Evolutionary conservation across 2,113 vertebrate species (phyloP), one percentile per base, ranked within the genome.

Genomic region (Mesoclemmys tuberculata): DNA sequence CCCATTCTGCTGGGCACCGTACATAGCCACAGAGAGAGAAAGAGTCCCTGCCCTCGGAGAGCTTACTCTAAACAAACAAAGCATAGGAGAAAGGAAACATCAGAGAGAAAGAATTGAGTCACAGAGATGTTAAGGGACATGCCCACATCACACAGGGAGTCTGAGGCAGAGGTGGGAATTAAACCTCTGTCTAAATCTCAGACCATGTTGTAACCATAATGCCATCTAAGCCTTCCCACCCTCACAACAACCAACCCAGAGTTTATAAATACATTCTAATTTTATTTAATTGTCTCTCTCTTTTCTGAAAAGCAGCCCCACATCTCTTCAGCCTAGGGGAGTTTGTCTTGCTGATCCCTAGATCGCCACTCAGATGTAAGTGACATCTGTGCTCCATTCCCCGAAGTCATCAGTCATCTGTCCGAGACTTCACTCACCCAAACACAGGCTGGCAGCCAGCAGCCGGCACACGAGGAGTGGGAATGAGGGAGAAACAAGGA

Each of bases 401-500:
- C 79, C 1, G 0, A 35, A 82, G 92, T 64, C 64, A 54, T 54
- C 64, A 4, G 78, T 92, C 83, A 56, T 48, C 84, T 49, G 14
- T 11, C 22, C 52, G 82, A 85, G 52, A 14, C 49, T 56, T 89
- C 77, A 24, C 31, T 92, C 38, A 13, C 87, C 75, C 92, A 48
- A 85, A 86, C 52, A 16, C 8, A 14, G 71, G 44, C 51, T 92
- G 91, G 52, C 91, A 91, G 89, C 85, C 81, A 79, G 87, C 82
- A 80, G 83, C 54, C 48, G 29, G 80, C 82, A 52, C 64, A 41
- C 18, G 13, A 85, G 58, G 91, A 91, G 79, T 31, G 68, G 51
- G 61, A 58, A 82, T 75, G 21, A 21, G 35, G 49, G 31, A 79
- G 80, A n/a, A 84, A 29, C 74, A 52, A 10, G 1, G 24, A 86